Percentiles rank a stretch among this genome's conserved stretches.
phyloP scores from a whole-genome alignment of 2,888 invertebrate species.

The Hypolimnas misippus region DNA sequence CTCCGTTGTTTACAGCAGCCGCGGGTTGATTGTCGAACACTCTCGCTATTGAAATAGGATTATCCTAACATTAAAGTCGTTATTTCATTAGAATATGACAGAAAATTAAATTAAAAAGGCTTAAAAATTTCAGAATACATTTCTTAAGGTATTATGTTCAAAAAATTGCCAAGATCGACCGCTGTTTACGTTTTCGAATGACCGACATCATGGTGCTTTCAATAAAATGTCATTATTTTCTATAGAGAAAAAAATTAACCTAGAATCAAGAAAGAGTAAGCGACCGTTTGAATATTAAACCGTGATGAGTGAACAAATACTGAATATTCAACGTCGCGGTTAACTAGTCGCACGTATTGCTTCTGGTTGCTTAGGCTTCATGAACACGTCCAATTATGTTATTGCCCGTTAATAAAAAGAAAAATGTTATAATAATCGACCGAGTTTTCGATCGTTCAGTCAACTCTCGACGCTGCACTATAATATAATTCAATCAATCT shows the following conservation, averaged over 20 bases:
- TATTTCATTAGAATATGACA: no score
- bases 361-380: constrained; percentile 19
- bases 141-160: neutral
- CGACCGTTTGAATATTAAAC: constrained; percentile 74
- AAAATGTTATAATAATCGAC: constrained; percentile 6
- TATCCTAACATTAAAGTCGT: no score
- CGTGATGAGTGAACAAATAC: constrained; percentile 63
- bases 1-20: no score
- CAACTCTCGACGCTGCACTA: neutral
- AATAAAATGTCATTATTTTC: constrained; percentile 57
- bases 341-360: constrained; percentile 64
- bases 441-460: constrained; percentile 5
- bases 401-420: constrained; percentile 2
- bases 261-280: constrained; percentile 70
- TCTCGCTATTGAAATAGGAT: no score
- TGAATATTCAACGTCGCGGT: constrained; percentile 77
- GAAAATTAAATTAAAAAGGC: no score
- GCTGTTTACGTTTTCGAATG: constrained; percentile 38
- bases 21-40: no score
- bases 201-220: constrained; percentile 29
- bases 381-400: constrained; percentile 10
- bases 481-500: neutral
- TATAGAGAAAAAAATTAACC: constrained; percentile 66
- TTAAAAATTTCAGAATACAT: no score
- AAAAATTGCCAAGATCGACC: neutral